Conservation (phyloP, 2,797 vertebrate genomes). For the Emys orbicularis region DNA sequence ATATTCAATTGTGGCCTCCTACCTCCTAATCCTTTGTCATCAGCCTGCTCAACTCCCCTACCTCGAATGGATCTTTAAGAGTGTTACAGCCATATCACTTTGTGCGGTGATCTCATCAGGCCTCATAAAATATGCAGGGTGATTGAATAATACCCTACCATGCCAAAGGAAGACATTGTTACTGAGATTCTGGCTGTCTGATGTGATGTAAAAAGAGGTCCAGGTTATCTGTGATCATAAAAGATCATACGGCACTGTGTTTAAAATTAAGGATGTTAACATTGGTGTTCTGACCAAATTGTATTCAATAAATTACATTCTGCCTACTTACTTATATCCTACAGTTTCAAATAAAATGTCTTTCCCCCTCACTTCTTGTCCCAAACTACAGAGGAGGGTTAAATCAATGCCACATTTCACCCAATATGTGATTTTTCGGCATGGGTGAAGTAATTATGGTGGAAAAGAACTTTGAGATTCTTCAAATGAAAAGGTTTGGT, state of each 20-base stretch:
- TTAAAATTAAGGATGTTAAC: not conserved
- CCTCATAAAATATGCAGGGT: not conserved
- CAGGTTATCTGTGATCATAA: not conserved
- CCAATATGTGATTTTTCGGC: accelerated
- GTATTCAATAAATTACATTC: not conserved
- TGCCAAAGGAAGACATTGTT: not conserved
- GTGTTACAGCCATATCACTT: not conserved
- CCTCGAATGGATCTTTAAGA: not conserved
- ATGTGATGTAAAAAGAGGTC: not conserved
- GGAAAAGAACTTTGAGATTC: not conserved
- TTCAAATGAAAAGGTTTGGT: not conserved
- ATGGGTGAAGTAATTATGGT: not conserved
- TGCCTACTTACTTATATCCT: not conserved
- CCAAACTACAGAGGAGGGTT: not conserved
- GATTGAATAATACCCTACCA: not conserved
- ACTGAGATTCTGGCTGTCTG: not conserved
- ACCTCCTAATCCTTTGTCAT: not conserved
- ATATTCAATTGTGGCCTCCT: not conserved
- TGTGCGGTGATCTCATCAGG: not conserved
- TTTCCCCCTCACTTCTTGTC: not conserved
- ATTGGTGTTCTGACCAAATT: not conserved
- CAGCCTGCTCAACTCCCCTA: not conserved
- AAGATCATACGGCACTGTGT: not conserved
- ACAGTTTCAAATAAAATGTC: not conserved
- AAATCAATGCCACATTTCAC: not conserved